Base-by-base conservation (phyloP, 1,140 invertebrate genomes). In the Macrocentrus cingulum region DNA sequence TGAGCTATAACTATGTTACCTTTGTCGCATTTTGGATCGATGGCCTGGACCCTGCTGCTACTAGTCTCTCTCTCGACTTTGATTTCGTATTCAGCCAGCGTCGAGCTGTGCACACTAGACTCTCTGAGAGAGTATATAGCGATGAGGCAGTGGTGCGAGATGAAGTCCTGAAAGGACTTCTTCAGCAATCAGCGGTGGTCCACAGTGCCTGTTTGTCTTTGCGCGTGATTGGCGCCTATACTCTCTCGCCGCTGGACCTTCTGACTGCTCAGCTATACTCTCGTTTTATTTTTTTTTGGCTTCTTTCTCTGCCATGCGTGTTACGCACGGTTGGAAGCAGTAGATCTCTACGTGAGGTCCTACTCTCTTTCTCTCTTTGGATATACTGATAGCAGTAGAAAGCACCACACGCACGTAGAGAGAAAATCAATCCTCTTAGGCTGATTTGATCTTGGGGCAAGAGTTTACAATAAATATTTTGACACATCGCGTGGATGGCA, bases 191-290 rank as follows among this genome's bases (percentile, higher is more conserved):
- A 74, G 62, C 63, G 65, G 63, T 67, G 68, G 72, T 73, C 70
- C 65, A 63, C 66, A 68, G 69, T 62, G 58, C 63, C 63, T 75
- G 71, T 75, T 75, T 75, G 69, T 69, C 66, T 74, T 74, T 68
- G 71, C 71, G 68, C 71, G 71, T 74, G 73, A 75, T 75, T 75
- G 73, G 73, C 70, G 70, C 73, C 69, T 69, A 36, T n/a, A n/a
- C n/a, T n/a, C n/a, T n/a, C n/a, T n/a, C n/a, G n/a, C n/a, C n/a
- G n/a, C n/a, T n/a, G n/a, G n/a, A n/a, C n/a, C n/a, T n/a, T n/a
- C n/a, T n/a, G n/a, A n/a, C n/a, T n/a, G n/a, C n/a, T n/a, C n/a
- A n/a, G n/a, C n/a, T n/a, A n/a, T n/a, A n/a, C n/a, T n/a, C n/a
- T 36, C 13, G 15, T 15, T 51, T n/a, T 36, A 6, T 34, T 15